Percentiles rank a stretch among this genome's conserved stretches.
Evolutionary conservation across 2,113 vertebrate genomes (phyloP).

Genomic region (Sardina pilchardus): DNA sequence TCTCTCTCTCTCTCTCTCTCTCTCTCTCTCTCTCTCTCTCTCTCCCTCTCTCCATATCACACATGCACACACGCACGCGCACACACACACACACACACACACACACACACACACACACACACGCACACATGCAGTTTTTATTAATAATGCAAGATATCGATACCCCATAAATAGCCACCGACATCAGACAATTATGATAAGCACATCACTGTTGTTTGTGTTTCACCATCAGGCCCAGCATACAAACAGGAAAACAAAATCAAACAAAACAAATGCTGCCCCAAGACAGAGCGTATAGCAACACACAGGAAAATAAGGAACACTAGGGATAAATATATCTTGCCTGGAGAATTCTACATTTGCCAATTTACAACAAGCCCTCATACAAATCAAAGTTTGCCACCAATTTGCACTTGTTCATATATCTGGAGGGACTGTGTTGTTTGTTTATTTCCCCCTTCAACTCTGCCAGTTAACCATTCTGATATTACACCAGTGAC

Average conservation of each 20-base stretch:
- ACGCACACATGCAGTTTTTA: no score
- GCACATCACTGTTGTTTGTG: constrained; percentile 53
- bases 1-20: neutral
- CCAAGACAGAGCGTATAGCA: constrained; percentile 44
- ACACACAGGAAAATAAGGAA: constrained; percentile 47
- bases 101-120: neutral
- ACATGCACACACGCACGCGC: neutral
- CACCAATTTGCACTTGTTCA: constrained; percentile 56
- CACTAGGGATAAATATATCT: constrained; percentile 51
- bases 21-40: neutral
- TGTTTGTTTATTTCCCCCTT: constrained; percentile 53
- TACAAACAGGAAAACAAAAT: constrained; percentile 43
- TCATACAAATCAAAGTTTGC: constrained; percentile 62
- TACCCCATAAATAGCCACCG: constrained; percentile 55
- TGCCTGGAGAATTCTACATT: constrained; percentile 58
- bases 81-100: neutral
- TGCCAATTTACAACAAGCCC: constrained; percentile 51
- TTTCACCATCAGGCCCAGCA: constrained; percentile 48
- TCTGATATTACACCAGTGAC: constrained; percentile 56
- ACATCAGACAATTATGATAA: constrained; percentile 58
- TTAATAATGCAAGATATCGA: constrained; percentile 57
- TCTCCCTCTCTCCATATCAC: no score
- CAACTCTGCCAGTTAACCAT: constrained; percentile 38
- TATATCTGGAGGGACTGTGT: constrained; percentile 48
- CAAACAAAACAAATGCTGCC: constrained; percentile 53